Evolutionary conservation across 1,140 invertebrate species (phyloP).

Genomic region (Drosophila azteca): DNA sequence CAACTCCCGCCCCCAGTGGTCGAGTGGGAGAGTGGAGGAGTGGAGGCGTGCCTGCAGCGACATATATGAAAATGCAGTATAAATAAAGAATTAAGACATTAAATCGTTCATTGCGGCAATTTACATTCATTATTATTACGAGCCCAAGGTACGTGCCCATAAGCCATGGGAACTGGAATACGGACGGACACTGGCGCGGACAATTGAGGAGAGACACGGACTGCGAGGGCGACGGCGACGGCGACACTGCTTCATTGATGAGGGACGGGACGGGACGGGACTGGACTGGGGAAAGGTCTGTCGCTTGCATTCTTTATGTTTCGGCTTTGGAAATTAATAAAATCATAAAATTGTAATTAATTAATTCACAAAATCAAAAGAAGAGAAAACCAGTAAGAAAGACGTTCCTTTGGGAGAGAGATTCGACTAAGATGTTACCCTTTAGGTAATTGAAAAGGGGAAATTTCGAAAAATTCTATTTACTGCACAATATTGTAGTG

Average conservation of each 20-base stretch:
- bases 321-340: slow-evolving; percentile 76
- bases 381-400: slow-evolving; percentile 23
- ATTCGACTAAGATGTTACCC: slow-evolving; percentile 12
- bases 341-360: slow-evolving; percentile 80
- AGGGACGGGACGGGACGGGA: neutral
- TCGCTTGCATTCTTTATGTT: slow-evolving; percentile 46
- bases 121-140: slow-evolving; percentile 81
- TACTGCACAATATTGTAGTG: no score
- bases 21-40: slow-evolving; percentile 23
- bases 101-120: slow-evolving; percentile 79
- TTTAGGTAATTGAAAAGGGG: no score
- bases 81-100: slow-evolving; percentile 80
- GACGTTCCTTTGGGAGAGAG: no score
- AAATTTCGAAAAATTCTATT: no score
- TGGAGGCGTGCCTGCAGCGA: slow-evolving; percentile 37
- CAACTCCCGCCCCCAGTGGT: slow-evolving; percentile 19
- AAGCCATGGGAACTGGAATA: slow-evolving; percentile 78
- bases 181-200: slow-evolving; percentile 22
- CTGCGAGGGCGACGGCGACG: slow-evolving; percentile 23
- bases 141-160: slow-evolving; percentile 71
- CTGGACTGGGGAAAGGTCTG: slow-evolving; percentile 7
- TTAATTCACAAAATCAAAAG: slow-evolving; percentile 60
- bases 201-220: neutral
- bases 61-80: slow-evolving; percentile 66
- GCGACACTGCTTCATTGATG: slow-evolving; percentile 31